Evolutionary conservation across 1,140 invertebrate species (phyloP).

Genomic region (Lordiphosa collinella): DNA sequence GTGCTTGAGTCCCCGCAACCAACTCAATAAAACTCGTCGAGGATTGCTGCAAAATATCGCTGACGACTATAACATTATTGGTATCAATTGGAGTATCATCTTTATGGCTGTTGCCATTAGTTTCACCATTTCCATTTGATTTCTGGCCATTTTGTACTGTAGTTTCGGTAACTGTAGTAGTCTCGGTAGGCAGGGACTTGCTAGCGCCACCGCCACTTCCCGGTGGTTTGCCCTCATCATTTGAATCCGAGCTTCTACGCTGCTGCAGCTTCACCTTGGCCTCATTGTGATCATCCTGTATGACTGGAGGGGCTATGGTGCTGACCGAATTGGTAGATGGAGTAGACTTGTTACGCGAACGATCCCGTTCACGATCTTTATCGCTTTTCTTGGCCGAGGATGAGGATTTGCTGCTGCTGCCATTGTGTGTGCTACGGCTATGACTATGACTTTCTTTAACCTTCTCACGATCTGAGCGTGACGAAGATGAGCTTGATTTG

Average conservation of each 20-base stretch:
- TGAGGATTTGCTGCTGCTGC: constrained; percentile 35
- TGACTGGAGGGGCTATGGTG: not conserved
- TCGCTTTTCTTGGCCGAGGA: constrained; percentile 46
- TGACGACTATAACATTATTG: constrained; percentile 47
- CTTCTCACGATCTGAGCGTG: constrained; percentile 41
- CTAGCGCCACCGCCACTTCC: constrained; percentile 8
- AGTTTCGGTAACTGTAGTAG: constrained; percentile 8
- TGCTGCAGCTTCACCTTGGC: constrained; percentile 50
- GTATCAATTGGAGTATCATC: not conserved
- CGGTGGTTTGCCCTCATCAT: constrained; percentile 64
- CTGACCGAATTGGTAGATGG: constrained; percentile 26
- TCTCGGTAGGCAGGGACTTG: not conserved
- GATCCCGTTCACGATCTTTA: constrained; percentile 36
- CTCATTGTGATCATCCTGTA: constrained; percentile 60
- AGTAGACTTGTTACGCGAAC: constrained; percentile 47
- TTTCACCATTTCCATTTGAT: constrained; percentile 35
- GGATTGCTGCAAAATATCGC: constrained; percentile 63
- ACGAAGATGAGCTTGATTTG: constrained; percentile 57
- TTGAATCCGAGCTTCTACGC: constrained; percentile 64
- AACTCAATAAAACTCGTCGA: constrained; percentile 54
- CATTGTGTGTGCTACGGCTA: constrained; percentile 40
- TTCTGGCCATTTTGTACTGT: constrained; percentile 34
- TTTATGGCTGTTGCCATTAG: constrained; percentile 24
- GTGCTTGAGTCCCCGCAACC: constrained; percentile 9
- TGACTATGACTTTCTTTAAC: constrained; percentile 36